Conservation (phyloP, 2,113 vertebrate genomes). For the Cairina moschata region DNA sequence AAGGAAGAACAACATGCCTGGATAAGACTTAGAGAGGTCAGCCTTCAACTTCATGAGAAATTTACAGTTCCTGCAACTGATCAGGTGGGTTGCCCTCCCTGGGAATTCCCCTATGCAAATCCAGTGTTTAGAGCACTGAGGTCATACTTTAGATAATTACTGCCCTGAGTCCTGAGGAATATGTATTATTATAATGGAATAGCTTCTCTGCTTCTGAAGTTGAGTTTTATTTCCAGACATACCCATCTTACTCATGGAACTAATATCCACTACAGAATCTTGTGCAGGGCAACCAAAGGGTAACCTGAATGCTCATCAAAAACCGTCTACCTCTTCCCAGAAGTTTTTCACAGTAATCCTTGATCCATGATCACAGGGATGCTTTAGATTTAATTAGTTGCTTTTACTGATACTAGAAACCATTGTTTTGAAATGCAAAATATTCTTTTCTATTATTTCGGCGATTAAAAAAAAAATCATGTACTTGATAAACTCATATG, state of each 20-base stretch:
- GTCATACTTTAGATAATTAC: neutral
- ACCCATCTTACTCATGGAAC: neutral
- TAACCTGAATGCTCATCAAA: neutral
- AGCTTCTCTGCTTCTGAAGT: neutral
- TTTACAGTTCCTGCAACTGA: neutral
- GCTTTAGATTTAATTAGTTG: neutral
- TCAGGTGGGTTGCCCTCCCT: neutral
- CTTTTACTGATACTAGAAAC: neutral
- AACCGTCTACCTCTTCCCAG: neutral
- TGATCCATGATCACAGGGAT: neutral
- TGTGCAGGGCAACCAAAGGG: neutral
- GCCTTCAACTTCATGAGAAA: neutral
- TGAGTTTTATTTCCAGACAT: neutral
- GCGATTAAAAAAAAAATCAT: neutral
- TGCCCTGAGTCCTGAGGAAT: neutral
- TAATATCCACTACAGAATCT: neutral
- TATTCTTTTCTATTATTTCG: neutral
- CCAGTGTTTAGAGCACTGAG: neutral
- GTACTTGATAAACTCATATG: neutral
- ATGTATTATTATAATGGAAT: neutral
- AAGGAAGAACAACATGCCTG: neutral
- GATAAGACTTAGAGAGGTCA: neutral
- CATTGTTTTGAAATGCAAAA: neutral
- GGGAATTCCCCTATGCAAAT: neutral
- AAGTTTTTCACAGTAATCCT: neutral